Evolutionary conservation across 92 coral and sea anemone genomes (phyloP), one percentile per base, ranked within the genome.

Genomic region (Porites evermanni): DNA sequence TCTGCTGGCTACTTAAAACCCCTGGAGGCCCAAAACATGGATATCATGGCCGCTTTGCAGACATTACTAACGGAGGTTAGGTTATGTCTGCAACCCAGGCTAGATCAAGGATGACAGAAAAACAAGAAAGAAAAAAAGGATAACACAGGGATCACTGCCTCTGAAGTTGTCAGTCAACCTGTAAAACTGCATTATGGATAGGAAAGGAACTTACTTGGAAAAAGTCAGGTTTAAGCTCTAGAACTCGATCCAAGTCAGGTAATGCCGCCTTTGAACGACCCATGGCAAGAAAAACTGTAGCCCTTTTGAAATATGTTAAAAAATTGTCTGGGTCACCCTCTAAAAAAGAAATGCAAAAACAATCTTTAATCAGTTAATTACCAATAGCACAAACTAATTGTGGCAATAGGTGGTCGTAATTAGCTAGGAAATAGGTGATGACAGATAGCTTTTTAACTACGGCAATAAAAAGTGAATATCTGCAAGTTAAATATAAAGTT

Each of bases 241-340:
- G 78, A 21, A 95, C 98, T 90, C 93, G 91, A 63, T 97, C 96
- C 78, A 97, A 88, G 72, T 97, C 99, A 73, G 99, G 99, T 69
- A 97, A 79, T 32, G 99, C 99, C 52, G 99, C 90, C 82, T 91
- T 95, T 75, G 99, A 97, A 72, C 98, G 91, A 12, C 99, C 99
- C 91, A 97, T 91, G 1, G 99, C 99, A 86, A 97, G 90, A 72
- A 95, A 89, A 23, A 97, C 99, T 67, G 99, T 97, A 50, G 99
- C 99, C 93, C 99, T 91, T 84, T 97, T 96, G 87, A 97, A 97
- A 79, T 91, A 93, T 68, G 99, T 90, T 70, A 97, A 87, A 79
- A 97, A 97, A 80, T 97, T 97, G 47, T 94, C 90, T 44, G 99
- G 98, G 81, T 97, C 99, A 24, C 99, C 99, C 74, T 97, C 99